Conservation (phyloP, 2,888 invertebrate species). For the Clivina fossor region DNA sequence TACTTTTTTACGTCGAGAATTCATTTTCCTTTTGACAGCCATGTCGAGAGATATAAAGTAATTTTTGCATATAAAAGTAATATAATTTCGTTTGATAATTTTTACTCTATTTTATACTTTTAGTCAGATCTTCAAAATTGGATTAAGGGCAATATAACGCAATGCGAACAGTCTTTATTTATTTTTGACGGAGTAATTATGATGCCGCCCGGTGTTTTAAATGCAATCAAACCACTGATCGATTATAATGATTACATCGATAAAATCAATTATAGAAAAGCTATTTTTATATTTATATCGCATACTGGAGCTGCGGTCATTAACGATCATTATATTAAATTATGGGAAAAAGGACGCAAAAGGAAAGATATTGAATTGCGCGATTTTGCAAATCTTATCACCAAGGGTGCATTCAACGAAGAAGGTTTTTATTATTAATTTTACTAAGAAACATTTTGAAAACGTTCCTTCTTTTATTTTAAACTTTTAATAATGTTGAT, state of each 20-base stretch:
- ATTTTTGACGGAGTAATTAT: constrained; percentile 98
- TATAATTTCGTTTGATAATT: constrained; percentile 5
- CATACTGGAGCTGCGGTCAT: constrained; percentile 85
- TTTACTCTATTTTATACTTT: constrained; percentile 41
- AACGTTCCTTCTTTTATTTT: no score
- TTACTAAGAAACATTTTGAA: no score
- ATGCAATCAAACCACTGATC: constrained; percentile 83
- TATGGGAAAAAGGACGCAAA: constrained; percentile 62
- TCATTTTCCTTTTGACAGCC: constrained; percentile 69
- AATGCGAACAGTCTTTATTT: constrained; percentile 80
- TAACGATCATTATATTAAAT: constrained; percentile 59
- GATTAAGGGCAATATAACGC: constrained; percentile 63
- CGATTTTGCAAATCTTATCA: constrained; percentile 73
- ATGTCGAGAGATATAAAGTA: constrained; percentile 58
- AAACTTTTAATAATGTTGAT: no score
- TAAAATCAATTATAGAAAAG: constrained; percentile 72
- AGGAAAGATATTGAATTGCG: constrained; percentile 65
- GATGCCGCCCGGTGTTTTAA: constrained; percentile 80
- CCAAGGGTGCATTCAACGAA: constrained; percentile 69
- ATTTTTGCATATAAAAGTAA: constrained; percentile 2
- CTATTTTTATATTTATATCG: constrained; percentile 87
- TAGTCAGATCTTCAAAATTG: constrained; percentile 60
- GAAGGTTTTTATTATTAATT: constrained; percentile 54
- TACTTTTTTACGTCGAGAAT: constrained; percentile 79
- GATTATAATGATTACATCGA: constrained; percentile 78